Percentiles rank a stretch among this genome's conserved stretches.
Evolutionary conservation across 35 echinoderm and acorn worm genomes (phyloP).

Genomic region (Diadema setosum): DNA sequence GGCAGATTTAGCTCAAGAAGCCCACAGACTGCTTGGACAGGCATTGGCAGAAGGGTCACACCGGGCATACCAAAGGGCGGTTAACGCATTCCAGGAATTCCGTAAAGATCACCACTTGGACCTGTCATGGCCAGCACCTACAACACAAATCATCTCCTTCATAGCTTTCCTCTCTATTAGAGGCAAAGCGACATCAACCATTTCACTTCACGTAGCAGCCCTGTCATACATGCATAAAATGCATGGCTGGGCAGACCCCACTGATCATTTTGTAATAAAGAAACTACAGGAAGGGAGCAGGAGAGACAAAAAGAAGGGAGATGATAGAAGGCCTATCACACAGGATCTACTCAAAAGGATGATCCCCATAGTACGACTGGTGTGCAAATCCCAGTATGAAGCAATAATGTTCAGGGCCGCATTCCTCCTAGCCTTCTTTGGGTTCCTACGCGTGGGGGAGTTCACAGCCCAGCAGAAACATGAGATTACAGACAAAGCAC

Average conservation of each 20-base stretch:
- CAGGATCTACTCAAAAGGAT: background rate
- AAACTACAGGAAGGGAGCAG: background rate
- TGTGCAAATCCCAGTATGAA: background rate
- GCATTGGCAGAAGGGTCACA: background rate
- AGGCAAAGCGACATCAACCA: background rate
- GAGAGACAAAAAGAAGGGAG: background rate
- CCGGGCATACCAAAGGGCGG: background rate
- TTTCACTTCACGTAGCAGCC: background rate
- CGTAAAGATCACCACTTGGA: no score
- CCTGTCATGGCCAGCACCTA: background rate
- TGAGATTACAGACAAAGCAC: background rate
- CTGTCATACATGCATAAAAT: background rate
- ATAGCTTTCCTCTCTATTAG: background rate
- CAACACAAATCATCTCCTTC: background rate
- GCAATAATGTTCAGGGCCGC: background rate
- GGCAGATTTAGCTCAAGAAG: background rate
- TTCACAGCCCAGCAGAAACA: background rate
- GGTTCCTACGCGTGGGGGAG: background rate
- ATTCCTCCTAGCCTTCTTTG: background rate
- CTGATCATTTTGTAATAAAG: background rate
- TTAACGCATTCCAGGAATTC: no score
- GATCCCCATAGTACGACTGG: background rate
- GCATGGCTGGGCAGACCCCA: background rate
- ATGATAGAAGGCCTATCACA: background rate
- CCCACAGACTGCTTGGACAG: background rate